A percentile compares a stretch with the other conserved stretches of the same genome.
These are phyloP conservation scores for Erethizon dorsatum DNA, from an alignment of 2,797 vertebrate species.

Conservation along the genomic window DNA sequence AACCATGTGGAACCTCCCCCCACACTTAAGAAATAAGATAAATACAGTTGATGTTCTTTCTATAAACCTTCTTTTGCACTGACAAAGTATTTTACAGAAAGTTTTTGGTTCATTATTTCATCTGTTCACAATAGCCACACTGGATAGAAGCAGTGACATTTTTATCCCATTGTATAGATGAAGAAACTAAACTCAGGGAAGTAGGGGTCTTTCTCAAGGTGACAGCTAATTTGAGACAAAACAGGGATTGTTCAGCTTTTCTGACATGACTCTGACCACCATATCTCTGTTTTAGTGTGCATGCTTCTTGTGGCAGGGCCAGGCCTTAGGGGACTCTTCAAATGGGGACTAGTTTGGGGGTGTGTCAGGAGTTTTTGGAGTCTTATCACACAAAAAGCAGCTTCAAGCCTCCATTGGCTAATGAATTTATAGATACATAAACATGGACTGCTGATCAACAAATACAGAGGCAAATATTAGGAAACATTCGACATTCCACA, in stretches of 20 bases:
- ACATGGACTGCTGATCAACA: neutral
- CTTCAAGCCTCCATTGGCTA: neutral
- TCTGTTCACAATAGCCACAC: neutral
- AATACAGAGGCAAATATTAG: neutral
- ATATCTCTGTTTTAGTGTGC: neutral
- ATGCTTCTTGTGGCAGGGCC: neutral
- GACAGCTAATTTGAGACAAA: neutral
- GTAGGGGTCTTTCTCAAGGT: neutral
- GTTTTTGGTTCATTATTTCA: neutral
- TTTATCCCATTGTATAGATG: constrained; percentile 50
- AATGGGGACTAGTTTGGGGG: neutral
- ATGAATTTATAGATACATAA: neutral
- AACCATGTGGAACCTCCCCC: neutral
- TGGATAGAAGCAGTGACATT: neutral
- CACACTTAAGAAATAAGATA: neutral
- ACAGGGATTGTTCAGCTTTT: neutral
- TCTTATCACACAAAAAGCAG: neutral
- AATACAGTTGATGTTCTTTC: neutral
- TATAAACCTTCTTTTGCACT: neutral
- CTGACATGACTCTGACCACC: neutral
- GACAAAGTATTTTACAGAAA: neutral
- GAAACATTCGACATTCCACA: neutral
- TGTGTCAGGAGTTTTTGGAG: neutral
- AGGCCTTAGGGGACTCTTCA: neutral
- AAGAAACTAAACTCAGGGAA: constrained; percentile 8